These are phyloP conservation scores for Orientallactaga sibirica DNA, from an alignment of 2,797 vertebrate genomes.

Conservation along the genomic window DNA sequence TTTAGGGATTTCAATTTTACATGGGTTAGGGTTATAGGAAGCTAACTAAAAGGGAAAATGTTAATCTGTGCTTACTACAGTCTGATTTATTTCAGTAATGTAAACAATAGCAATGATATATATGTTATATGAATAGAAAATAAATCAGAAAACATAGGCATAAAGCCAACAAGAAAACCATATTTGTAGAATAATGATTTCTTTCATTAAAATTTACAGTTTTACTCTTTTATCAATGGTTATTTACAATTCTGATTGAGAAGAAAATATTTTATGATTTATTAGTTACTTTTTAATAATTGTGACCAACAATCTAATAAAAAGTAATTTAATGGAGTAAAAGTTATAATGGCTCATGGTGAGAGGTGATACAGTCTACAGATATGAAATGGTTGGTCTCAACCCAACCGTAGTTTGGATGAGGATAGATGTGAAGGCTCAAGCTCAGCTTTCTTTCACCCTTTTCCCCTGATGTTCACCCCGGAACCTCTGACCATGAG, in stretches of 20 bases:
- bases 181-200: neutral
- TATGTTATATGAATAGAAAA: neutral
- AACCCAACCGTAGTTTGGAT: too few relatives aligned
- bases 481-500: neutral
- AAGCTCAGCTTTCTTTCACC: neutral
- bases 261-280: neutral
- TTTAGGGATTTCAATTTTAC: slow-evolving; percentile 21
- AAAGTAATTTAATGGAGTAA: neutral
- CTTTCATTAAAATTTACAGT: neutral
- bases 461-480: neutral
- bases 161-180: neutral
- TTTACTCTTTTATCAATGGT: neutral
- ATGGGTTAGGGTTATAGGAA: neutral
- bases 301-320: neutral
- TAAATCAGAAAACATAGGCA: neutral
- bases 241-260: neutral
- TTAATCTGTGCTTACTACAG: neutral
- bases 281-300: neutral
- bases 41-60: neutral
- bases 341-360: neutral
- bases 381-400: neutral
- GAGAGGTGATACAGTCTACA: neutral
- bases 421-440: neutral
- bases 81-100: neutral
- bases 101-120: neutral